Evolutionary conservation across 2,797 vertebrate genomes (phyloP).

Genomic region (Valencia hispanica): DNA sequence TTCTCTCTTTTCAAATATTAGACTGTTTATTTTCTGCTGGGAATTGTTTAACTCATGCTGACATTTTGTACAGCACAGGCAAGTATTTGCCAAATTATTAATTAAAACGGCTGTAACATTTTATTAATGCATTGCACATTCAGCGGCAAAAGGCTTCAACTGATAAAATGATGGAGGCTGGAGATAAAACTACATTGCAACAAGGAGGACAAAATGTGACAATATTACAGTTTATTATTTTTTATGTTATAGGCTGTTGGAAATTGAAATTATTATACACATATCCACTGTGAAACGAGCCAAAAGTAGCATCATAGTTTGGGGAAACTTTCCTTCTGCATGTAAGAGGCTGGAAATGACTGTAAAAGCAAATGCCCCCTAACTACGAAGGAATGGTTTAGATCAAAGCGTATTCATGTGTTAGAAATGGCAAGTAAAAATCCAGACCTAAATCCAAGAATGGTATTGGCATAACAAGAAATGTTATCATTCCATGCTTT

Average conservation of each 20-base stretch:
- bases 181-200: background rate
- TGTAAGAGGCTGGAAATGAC: too few species aligned
- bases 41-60: background rate
- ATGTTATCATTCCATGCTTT: background rate
- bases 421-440: background rate
- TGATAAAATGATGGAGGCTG: background rate
- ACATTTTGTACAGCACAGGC: constrained; percentile 2
- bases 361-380: too few species aligned
- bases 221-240: background rate
- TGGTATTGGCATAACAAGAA: background rate
- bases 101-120: constrained; percentile 11
- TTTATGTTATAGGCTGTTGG: background rate
- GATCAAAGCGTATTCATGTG: background rate
- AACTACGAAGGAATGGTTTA: background rate
- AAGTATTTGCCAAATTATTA: constrained; percentile 4
- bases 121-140: constrained; percentile 1
- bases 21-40: background rate
- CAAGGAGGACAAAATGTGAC: background rate
- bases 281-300: background rate
- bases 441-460: background rate
- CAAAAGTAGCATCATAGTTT: background rate
- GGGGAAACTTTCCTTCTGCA: too few species aligned
- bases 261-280: background rate
- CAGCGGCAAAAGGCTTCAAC: background rate
- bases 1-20: background rate